phyloP scores from a whole-genome alignment of 2,888 invertebrate genomes.

The Caenorhabditis plicata region DNA sequence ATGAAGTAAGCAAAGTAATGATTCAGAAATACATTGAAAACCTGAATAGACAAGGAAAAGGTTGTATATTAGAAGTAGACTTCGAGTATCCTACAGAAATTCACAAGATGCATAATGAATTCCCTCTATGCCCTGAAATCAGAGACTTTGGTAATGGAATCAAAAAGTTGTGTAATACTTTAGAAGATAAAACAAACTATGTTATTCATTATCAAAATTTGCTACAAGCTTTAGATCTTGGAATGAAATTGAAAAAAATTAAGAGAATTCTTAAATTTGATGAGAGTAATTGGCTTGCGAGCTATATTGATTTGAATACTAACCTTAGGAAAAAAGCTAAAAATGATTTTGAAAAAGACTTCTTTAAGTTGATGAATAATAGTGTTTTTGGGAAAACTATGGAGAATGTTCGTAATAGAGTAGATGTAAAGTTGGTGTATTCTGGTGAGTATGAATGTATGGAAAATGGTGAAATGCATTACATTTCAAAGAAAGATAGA shows the following conservation, averaged over 20 bases:
- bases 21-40: conserved; percentile 1
- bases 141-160: conserved; percentile 23
- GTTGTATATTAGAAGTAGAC: conserved; percentile 67
- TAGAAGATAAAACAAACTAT: conserved; percentile 38
- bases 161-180: conserved; percentile 36
- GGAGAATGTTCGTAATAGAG: too few species aligned
- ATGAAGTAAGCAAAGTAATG: conserved; percentile 6
- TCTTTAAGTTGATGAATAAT: too few species aligned
- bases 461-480: conserved; percentile 15
- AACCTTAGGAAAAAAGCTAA: conserved; percentile 47
- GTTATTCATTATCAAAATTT: conserved; percentile 38
- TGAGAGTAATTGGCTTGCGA: conserved; percentile 8
- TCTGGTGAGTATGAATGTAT: conserved; percentile 10
- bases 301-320: conserved; percentile 32
- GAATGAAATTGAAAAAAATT: conserved; percentile 23
- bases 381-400: too few species aligned
- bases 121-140: conserved; percentile 53
- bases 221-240: conserved; percentile 10
- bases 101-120: conserved; percentile 64
- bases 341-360: conserved; percentile 64
- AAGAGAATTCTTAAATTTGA: conserved; percentile 11
- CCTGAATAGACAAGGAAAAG: conserved; percentile 32
- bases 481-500: conserved; percentile 13
- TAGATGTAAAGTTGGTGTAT: too few species aligned
- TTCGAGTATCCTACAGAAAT: conserved; percentile 66